Evolutionary conservation across 2,113 vertebrate genomes (phyloP), one percentile per base, ranked within the genome.

Genomic region (Manacus vitellinus): DNA sequence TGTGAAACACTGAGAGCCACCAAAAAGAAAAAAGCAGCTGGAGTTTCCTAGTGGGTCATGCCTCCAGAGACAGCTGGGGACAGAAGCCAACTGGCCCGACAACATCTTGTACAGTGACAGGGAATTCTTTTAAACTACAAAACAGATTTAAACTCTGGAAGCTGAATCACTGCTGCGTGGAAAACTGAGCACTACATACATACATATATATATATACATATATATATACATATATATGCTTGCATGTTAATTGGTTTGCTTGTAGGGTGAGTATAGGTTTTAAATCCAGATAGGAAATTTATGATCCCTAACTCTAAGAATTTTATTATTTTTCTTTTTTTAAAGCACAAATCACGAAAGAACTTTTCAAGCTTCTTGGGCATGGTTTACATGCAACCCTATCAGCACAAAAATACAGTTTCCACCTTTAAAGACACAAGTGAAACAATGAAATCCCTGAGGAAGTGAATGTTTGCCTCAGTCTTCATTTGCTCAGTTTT

Each of bases 11-110:
- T 75, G 76, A 98, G 96, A 97, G 86, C 52, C 97, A 97, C 81
- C 72, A 56, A 62, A 65, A 87, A 33, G 93, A 87, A 41, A 92
- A 94, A 96, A 85, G 96, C 95, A 96, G 97, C 92, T 89, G 97
- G 96, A 97, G 96, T 97, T 93, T 97, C 96, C 95, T 96, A n/a
- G 92, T 94, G 94, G 88, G 97, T 96, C 91, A 10, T 92, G 96
- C 97, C 97, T 92, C 91, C 96, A 96, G 98, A 95, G 98, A 98
- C 99, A 99, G 99, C 99, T 99, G 99, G 98, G 97, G 78, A 94
- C 94, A 96, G 97, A 97, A 98, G 98, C 98, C 99, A 99, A 98
- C 98, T 99, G 98, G 78, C 92, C 97, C 92, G 96, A 95, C 62
- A 93, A 86, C 85, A 65, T 77, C 98, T 79, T 23, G 85, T 87